These are phyloP conservation scores for Netelia melanura DNA, from an alignment of 2,888 invertebrate genomes.

Conservation along the genomic window DNA sequence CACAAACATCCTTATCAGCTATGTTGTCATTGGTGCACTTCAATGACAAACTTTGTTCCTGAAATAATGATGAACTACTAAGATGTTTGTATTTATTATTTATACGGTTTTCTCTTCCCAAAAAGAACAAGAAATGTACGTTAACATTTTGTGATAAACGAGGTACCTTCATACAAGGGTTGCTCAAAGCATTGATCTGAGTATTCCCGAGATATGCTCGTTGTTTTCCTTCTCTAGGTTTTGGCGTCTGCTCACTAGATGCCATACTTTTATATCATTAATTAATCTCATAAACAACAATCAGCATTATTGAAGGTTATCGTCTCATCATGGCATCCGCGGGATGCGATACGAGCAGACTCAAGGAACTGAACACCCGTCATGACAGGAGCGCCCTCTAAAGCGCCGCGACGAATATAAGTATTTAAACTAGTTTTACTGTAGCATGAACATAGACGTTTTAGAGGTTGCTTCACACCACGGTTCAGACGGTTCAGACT, in stretches of 20 bases:
- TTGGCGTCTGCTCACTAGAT: slow-evolving; percentile 15
- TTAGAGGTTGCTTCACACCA: no score
- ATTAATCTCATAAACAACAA: slow-evolving; percentile 24
- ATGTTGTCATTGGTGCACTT: slow-evolving; percentile 90
- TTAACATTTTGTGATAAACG: not conserved
- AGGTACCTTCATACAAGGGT: slow-evolving; percentile 85
- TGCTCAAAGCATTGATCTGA: slow-evolving; percentile 73
- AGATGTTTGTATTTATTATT: slow-evolving; percentile 3
- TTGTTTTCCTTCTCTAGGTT: slow-evolving; percentile 7
- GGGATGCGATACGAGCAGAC: not conserved
- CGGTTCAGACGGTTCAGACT: no score
- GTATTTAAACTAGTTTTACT: no score
- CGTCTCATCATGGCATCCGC: not conserved
- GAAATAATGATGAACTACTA: slow-evolving; percentile 77
- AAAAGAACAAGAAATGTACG: not conserved
- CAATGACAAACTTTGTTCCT: slow-evolving; percentile 91
- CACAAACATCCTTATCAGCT: slow-evolving; percentile 89
- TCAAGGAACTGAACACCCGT: not conserved
- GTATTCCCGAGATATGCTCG: slow-evolving; percentile 67
- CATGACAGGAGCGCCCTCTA: not conserved
- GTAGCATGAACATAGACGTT: not conserved
- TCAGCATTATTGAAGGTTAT: slow-evolving; percentile 49
- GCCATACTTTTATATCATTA: slow-evolving; percentile 38
- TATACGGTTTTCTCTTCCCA: not conserved
- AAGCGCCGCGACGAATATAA: not conserved